Evolutionary conservation across 1,140 invertebrate species (phyloP).

Genomic region (Sitodiplosis mosellana): DNA sequence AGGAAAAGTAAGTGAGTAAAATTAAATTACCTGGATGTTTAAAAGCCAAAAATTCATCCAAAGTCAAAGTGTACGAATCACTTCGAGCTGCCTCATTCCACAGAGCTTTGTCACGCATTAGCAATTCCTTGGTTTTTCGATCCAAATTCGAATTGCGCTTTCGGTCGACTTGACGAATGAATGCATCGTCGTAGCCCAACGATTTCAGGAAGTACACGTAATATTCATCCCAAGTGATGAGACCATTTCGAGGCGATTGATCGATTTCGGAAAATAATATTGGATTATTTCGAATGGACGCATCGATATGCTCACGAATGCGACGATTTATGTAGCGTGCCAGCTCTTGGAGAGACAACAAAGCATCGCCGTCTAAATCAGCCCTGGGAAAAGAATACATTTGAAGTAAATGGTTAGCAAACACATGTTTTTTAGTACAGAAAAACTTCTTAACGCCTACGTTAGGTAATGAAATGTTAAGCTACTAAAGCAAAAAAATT

Average conservation of each 20-base stretch:
- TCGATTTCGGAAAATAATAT: constrained; percentile 54
- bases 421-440: too few relatives aligned
- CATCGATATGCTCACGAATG: constrained; percentile 55
- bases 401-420: not conserved
- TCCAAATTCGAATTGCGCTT: constrained; percentile 35
- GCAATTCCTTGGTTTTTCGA: constrained; percentile 13
- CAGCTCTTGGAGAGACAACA: constrained; percentile 44
- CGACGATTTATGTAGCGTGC: constrained; percentile 51
- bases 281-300: constrained; percentile 51
- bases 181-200: constrained; percentile 43
- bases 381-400: constrained; percentile 32
- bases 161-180: constrained; percentile 42
- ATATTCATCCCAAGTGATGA: constrained; percentile 64
- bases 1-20: too few relatives aligned
- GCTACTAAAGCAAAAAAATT: not conserved
- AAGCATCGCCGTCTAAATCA: constrained; percentile 40
- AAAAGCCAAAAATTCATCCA: constrained; percentile 65
- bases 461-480: not conserved
- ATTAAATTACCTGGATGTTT: constrained; percentile 36
- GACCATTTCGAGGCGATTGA: constrained; percentile 51
- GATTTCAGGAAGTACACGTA: constrained; percentile 48
- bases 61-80: constrained; percentile 49
- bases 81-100: constrained; percentile 60
- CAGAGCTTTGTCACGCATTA: constrained; percentile 56
- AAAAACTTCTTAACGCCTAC: too few relatives aligned